Evolutionary conservation across 2,888 invertebrate genomes (phyloP).

Genomic region (Arctia plantaginis): DNA sequence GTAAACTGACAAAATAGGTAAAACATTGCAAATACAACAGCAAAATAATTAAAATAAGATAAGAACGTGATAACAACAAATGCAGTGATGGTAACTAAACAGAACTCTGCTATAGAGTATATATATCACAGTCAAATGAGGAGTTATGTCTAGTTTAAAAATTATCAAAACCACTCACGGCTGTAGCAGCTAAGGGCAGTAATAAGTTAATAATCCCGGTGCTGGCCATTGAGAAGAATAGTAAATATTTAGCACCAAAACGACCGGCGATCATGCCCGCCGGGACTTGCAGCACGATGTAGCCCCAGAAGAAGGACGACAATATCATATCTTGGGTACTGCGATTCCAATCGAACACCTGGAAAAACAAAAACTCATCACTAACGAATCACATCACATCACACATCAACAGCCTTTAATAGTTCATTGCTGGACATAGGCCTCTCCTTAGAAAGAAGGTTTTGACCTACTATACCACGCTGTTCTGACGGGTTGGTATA

Average conservation of each 20-base stretch:
- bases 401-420: no score
- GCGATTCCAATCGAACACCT: slow-evolving; percentile 87
- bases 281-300: slow-evolving; percentile 90
- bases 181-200: slow-evolving; percentile 70
- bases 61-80: no score
- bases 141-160: not conserved
- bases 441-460: no score
- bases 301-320: slow-evolving; percentile 94
- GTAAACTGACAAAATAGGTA: no score
- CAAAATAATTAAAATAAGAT: no score
- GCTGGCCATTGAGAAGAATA: slow-evolving; percentile 76
- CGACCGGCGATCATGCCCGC: slow-evolving; percentile 91
- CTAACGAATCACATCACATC: no score
- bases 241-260: slow-evolving; percentile 91
- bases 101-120: not conserved
- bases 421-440: no score
- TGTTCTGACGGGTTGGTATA: no score
- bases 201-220: slow-evolving; percentile 75
- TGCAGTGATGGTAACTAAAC: no score
- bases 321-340: slow-evolving; percentile 87
- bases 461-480: no score
- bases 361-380: slow-evolving; percentile 20
- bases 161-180: slow-evolving; percentile 52
- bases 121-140: not conserved
- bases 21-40: no score